These are phyloP conservation scores for Cataglyphis rosenhaueri DNA, from an alignment of 2,888 invertebrate species.

Conservation along the genomic window DNA sequence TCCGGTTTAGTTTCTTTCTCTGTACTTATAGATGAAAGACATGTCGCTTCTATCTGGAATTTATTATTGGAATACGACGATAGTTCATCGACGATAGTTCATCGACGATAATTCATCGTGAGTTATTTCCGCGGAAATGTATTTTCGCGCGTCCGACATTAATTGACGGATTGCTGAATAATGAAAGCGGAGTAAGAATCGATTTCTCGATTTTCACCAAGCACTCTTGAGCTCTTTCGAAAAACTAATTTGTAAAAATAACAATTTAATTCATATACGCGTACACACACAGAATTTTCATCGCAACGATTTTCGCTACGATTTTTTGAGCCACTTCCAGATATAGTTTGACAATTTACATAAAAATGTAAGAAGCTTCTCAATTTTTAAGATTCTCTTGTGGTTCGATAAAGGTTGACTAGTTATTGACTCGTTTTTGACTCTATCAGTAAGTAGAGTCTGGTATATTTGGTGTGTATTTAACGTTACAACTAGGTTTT, in stretches of 20 bases:
- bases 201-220: neutral
- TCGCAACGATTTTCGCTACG: neutral
- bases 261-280: conserved; percentile 3
- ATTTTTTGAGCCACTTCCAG: conserved; percentile 5
- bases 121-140: conserved; percentile 7
- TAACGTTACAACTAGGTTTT: conserved; percentile 74
- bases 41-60: conserved; percentile 29
- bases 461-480: conserved; percentile 58
- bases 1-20: conserved; percentile 20
- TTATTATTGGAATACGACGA: conserved; percentile 9
- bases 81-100: neutral
- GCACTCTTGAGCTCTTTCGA: neutral
- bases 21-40: conserved; percentile 13
- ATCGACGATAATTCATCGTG: neutral
- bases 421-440: neutral
- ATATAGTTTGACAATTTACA: conserved; percentile 1
- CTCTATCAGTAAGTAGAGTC: neutral
- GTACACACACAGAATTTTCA: conserved; percentile 1
- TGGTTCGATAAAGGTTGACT: neutral
- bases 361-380: neutral
- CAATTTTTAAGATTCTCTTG: neutral
- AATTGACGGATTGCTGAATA: conserved; percentile 13
- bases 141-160: conserved; percentile 17
- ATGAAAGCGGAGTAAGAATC: neutral
- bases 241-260: conserved; percentile 14